These are phyloP conservation scores for Heliconius ethilla DNA, from an alignment of 2,888 invertebrate genomes.

Conservation along the genomic window DNA sequence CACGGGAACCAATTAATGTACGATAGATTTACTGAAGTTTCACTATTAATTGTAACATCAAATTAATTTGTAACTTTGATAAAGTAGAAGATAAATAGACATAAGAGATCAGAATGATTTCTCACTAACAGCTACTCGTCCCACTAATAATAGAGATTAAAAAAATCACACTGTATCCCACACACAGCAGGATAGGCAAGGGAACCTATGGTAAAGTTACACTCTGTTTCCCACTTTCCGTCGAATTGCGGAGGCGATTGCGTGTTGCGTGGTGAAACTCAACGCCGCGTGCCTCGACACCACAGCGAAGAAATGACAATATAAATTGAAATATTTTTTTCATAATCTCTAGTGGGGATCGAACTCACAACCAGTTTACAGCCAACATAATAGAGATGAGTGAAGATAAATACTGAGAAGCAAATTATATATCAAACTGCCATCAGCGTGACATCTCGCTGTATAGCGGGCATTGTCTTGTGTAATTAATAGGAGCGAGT, in stretches of 20 bases:
- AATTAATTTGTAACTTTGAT: constrained; percentile 9
- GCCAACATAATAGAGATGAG: constrained; percentile 2
- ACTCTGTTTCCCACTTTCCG: no score
- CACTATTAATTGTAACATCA: constrained; percentile 12
- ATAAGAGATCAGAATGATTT: neutral
- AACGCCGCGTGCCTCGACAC: no score
- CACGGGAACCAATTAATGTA: constrained; percentile 14
- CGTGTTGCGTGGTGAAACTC: no score
- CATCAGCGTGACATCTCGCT: constrained; percentile 14
- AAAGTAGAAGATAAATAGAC: neutral
- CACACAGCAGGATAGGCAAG: no score
- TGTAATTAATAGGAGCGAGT: constrained; percentile 21
- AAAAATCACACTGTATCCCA: no score
- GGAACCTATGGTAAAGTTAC: no score
- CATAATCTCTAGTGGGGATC: no score
- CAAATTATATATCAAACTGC: constrained; percentile 22
- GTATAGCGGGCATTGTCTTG: constrained; percentile 21
- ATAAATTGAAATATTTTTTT: no score
- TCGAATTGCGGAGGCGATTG: no score
- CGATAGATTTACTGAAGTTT: constrained; percentile 21
- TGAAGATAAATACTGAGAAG: constrained; percentile 11
- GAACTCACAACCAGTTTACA: no score
- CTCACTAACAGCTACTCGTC: neutral
- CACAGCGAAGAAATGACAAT: no score
- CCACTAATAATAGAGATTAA: no score